Evolutionary conservation across 2,888 invertebrate genomes (phyloP).

Genomic region (Molanna angustata): DNA sequence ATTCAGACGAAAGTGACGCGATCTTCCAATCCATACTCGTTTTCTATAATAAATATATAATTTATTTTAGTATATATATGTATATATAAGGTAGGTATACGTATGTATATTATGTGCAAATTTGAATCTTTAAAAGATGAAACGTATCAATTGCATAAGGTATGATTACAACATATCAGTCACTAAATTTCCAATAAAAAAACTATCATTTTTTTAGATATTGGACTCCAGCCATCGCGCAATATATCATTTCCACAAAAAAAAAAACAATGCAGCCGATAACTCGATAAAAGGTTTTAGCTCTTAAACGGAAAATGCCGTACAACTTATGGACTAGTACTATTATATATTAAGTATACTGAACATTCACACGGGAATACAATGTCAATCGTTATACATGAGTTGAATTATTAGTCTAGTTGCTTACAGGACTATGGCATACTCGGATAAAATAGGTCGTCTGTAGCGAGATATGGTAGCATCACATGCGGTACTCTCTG

Average conservation of each 20-base stretch:
- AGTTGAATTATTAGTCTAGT: constrained; percentile 27
- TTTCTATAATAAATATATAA: too few relatives aligned
- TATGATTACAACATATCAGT: too few relatives aligned
- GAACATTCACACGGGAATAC: constrained; percentile 30
- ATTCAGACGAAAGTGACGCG: too few relatives aligned
- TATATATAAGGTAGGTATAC: not conserved
- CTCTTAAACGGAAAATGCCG: constrained; percentile 27
- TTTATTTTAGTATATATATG: not conserved
- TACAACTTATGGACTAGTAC: constrained; percentile 27
- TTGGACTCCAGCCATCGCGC: constrained; percentile 11
- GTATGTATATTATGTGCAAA: not conserved
- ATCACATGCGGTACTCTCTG: constrained; percentile 56
- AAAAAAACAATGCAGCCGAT: constrained; percentile 6
- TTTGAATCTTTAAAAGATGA: not conserved
- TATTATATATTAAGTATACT: constrained; percentile 20
- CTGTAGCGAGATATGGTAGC: constrained; percentile 75
- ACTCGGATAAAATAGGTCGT: constrained; percentile 34
- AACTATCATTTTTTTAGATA: not conserved
- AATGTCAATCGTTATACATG: constrained; percentile 30
- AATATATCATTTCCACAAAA: constrained; percentile 8
- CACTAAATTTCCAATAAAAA: not conserved
- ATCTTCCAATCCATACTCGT: too few relatives aligned
- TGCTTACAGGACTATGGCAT: constrained; percentile 32
- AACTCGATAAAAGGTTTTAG: constrained; percentile 19
- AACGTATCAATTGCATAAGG: too few relatives aligned